Base-by-base conservation (phyloP, 2,888 invertebrate genomes). In the Orthosia incerta region DNA sequence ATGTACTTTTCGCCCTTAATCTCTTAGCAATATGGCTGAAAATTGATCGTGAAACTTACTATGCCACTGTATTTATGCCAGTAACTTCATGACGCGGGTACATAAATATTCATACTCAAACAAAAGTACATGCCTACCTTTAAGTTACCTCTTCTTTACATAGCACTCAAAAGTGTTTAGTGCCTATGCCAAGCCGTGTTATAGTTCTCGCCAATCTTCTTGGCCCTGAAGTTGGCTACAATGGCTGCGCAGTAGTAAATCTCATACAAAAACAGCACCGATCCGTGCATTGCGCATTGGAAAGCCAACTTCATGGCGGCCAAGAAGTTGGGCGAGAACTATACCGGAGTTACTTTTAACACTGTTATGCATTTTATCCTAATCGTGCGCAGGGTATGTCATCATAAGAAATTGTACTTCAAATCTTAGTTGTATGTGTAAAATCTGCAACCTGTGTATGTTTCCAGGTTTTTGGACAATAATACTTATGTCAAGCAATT, bases 311-410 rank as follows among this genome's bases (percentile, higher is more conserved):
- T 39, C 39, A 39, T 9, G 39, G 39, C 39, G 39, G 39, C 7
- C 39, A 39, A 39, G 39, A 39, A 39, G 39, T 9, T 39, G 39
- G 39, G 39, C 39, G 39, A 39, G 39, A 39, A 39, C 39, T 39
- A 39, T 39, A 39, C 1, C 39, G 39, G 7, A 69, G 46, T 46
- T 18, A 46, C 16, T 70, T 53, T 60, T 55, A 45, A 65, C 53
- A 61, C 16, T 23, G 5, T 18, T 61, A 48, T 61, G 72, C n/a
- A 70, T 79, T 65, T 26, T 11, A 62, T 65, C n/a, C 46, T 46
- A 61, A 51, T 48, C 39, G 7, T 72, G 72, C 65, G 61, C 72
- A 79, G 73, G 73, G 73, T 79, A 77, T 79, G 46, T 65, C 20
- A 26, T 59, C 18, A 18, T 61, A 26, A 23, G 78, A n/a, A n/a